Evolutionary conservation across 2,797 vertebrate genomes (phyloP), one percentile per base, ranked within the genome.

Genomic region (Novumbra hubbsi): DNA sequence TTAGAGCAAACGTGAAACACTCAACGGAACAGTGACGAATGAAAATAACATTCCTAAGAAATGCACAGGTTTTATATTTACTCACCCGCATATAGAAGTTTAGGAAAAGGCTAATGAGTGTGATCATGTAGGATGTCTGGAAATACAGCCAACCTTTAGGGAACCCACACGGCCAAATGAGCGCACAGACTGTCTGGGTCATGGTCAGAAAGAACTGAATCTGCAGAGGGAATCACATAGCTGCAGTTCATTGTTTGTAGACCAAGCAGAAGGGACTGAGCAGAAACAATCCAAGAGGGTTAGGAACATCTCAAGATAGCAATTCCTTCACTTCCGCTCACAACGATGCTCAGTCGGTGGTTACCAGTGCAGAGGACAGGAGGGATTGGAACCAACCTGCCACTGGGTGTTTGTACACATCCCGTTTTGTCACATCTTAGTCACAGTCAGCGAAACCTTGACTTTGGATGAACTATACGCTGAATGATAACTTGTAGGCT

Each of bases 11-110:
- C 4, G 15, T 64, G 32, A 30, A 64, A 64, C 19, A 19, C 28
- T 64, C 14, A n/a, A 41, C 5, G n/a, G 14, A 8, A 67, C 1
- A 32, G 45, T 24, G 62, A 52, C 15, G n/a, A 34, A 63, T 55
- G 41, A 14, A 41, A 69, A 38, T 30, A 21, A 62, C 15, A 24
- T 6, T 72, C 32, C 28, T 69, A n/a, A 21, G 27, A 19, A 28
- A 27, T 63, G 17, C 24, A 50, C 50, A 0, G 14, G 14, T 71
- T 30, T 52, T 60, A 11, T 24, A 57, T 57, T 71, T 30, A 75
- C 80, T 90, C 90, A 98, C 98, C 96, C 97, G 91, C 76, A 96
- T 86, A 87, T 99, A 99, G 92, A 99, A 99, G 91, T 99, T 99
- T 77, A 91, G 88, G 90, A 99, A 99, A 83, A 99, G 93, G 34